Conservation (phyloP, 2,797 vertebrate species). For the Tragopan temminckii region DNA sequence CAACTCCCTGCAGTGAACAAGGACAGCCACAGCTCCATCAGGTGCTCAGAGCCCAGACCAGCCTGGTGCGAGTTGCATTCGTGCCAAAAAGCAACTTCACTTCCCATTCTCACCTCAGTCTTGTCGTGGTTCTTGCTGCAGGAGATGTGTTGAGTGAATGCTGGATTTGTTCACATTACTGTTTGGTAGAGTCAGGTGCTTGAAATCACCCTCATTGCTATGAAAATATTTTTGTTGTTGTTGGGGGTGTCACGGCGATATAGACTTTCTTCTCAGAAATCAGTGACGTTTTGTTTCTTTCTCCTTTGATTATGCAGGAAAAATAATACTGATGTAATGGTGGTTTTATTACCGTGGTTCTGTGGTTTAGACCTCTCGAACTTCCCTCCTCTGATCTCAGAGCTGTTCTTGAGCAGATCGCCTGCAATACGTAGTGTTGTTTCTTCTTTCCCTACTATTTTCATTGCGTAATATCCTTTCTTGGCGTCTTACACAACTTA, state of each 20-base stretch:
- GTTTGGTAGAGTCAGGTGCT: not conserved
- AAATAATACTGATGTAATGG: slow-evolving; percentile 27
- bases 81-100: not conserved
- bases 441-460: slow-evolving; percentile 18
- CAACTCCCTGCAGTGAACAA: no score
- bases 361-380: slow-evolving; percentile 23
- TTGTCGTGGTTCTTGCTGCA: slow-evolving; percentile 1
- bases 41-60: no score
- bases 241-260: not conserved
- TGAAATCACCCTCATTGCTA: not conserved
- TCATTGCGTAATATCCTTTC: not conserved
- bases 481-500: slow-evolving; percentile 18
- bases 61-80: not conserved
- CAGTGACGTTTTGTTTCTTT: not conserved
- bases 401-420: not conserved
- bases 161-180: not conserved
- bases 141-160: not conserved
- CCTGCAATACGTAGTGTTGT: not conserved
- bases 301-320: not conserved
- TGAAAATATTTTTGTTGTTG: slow-evolving; percentile 19
- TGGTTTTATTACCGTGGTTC: not conserved
- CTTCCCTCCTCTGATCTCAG: not conserved
- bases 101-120: not conserved
- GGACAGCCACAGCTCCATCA: no score
- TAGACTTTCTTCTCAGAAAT: not conserved